Percentiles rank a stretch among this genome's conserved stretches.
These are phyloP conservation scores for Acleris sparsana DNA, from an alignment of 2,888 invertebrate genomes.

Conservation along the genomic window DNA sequence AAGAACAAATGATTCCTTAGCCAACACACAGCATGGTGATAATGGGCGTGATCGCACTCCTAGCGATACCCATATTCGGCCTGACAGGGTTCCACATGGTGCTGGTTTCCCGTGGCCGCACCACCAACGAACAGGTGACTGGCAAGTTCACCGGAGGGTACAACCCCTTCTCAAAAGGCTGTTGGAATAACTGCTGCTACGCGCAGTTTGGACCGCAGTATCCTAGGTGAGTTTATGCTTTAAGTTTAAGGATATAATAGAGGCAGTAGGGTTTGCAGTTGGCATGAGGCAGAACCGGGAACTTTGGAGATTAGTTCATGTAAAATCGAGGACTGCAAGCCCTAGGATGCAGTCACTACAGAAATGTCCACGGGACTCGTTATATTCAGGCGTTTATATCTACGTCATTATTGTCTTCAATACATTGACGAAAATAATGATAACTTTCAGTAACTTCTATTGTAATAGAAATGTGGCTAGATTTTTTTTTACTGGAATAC, in stretches of 20 bases:
- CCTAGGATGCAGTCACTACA: no score
- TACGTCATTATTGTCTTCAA: no score
- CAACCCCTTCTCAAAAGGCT: conserved; percentile 98
- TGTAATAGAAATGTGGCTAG: no score
- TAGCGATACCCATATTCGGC: conserved; percentile 98
- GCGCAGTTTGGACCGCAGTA: conserved; percentile 98
- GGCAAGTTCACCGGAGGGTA: conserved; percentile 99
- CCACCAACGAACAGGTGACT: conserved; percentile 99
- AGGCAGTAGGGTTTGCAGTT: no score
- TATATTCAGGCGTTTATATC: no score
- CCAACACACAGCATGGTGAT: conserved; percentile 88
- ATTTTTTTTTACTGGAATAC: no score
- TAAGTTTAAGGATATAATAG: background rate
- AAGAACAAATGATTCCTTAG: conserved; percentile 47
- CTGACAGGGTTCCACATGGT: conserved; percentile 99
- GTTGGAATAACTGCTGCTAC: conserved; percentile 97
- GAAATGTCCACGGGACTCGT: no score
- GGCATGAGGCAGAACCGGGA: no score
- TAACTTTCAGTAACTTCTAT: no score
- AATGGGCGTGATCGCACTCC: conserved; percentile 94
- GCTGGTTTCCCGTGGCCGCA: conserved; percentile 96
- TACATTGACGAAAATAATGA: no score
- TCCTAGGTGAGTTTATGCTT: conserved; percentile 89
- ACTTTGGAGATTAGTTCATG: no score
- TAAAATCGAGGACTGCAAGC: no score